A percentile compares a stretch with the other conserved stretches of the same genome.
phyloP scores from a whole-genome alignment of 2,113 vertebrate species.

The Cottus gobio region DNA sequence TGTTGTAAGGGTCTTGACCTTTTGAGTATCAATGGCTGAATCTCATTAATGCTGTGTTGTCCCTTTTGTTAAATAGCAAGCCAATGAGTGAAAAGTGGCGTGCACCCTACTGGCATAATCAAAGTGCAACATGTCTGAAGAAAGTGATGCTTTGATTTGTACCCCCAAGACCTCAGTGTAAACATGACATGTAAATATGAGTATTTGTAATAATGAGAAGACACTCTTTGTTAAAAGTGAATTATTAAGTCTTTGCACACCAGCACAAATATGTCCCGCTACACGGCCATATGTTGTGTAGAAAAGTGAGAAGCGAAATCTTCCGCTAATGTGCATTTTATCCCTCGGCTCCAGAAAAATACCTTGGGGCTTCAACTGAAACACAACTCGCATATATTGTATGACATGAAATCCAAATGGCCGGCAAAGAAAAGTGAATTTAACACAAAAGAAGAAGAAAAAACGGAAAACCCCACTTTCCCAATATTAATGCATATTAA shows the following conservation, averaged over 20 bases:
- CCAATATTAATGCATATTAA: constrained; percentile 52
- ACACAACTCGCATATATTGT: constrained; percentile 37
- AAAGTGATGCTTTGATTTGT: not conserved
- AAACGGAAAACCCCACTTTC: constrained; percentile 53
- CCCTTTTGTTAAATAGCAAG: not conserved
- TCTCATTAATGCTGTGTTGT: not conserved
- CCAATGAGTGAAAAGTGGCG: constrained; percentile 8
- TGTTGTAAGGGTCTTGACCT: not conserved
- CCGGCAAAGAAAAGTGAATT: constrained; percentile 40
- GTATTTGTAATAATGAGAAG: not conserved
- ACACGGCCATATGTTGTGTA: constrained; percentile 2
- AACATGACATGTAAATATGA: constrained; percentile 1
- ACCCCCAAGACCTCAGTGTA: constrained; percentile 14
- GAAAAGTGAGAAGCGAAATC: constrained; percentile 2
- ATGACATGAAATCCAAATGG: constrained; percentile 46
- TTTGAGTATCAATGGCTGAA: not conserved
- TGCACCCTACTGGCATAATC: constrained; percentile 10
- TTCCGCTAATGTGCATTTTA: constrained; percentile 20
- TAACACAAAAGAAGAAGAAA: constrained; percentile 34
- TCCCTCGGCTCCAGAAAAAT: constrained; percentile 1
- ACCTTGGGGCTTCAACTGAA: constrained; percentile 30
- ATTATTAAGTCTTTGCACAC: not conserved
- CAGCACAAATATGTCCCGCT: not conserved
- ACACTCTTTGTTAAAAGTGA: not conserved
- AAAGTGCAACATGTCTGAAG: constrained; percentile 25